phyloP scores from a whole-genome alignment of 2,888 invertebrate species.

The Teleogryllus oceanicus region DNA sequence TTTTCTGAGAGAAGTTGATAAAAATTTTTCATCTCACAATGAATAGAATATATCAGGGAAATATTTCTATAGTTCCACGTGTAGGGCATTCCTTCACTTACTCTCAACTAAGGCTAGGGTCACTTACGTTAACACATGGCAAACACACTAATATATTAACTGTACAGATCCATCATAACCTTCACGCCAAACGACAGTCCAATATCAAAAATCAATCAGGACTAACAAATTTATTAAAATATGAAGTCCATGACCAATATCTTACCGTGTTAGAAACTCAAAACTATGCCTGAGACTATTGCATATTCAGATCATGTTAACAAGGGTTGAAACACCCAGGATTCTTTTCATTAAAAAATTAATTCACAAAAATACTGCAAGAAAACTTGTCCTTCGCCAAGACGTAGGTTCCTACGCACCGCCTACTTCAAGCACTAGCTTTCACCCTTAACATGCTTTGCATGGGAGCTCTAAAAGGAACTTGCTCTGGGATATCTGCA shows the following conservation, averaged over 20 bases:
- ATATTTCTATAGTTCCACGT: neutral
- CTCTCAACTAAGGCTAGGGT: conserved; percentile 25
- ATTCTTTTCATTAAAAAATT: conserved; percentile 21
- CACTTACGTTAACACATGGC: conserved; percentile 22
- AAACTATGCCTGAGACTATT: conserved; percentile 26
- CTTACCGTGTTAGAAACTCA: conserved; percentile 26
- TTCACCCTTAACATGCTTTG: conserved; percentile 12
- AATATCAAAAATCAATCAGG: conserved; percentile 19
- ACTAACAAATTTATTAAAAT: conserved; percentile 23
- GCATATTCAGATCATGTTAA: conserved; percentile 32
- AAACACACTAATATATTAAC: conserved; percentile 19
- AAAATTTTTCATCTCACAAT: conserved; percentile 21
- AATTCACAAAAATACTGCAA: conserved; percentile 28
- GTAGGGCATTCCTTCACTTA: conserved; percentile 26
- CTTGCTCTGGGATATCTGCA: conserved; percentile 21
- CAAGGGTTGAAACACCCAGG: conserved; percentile 22
- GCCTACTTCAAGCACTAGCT: conserved; percentile 20
- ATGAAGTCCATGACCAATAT: conserved; percentile 18
- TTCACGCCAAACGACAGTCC: conserved; percentile 7
- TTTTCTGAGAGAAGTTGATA: conserved; percentile 19
- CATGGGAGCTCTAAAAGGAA: conserved; percentile 18
- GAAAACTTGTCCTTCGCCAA: conserved; percentile 26
- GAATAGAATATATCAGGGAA: neutral
- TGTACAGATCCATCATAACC: conserved; percentile 20
- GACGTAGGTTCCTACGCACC: conserved; percentile 12